Conservation (phyloP, 2,888 invertebrate genomes). For the Idaea aversata region DNA sequence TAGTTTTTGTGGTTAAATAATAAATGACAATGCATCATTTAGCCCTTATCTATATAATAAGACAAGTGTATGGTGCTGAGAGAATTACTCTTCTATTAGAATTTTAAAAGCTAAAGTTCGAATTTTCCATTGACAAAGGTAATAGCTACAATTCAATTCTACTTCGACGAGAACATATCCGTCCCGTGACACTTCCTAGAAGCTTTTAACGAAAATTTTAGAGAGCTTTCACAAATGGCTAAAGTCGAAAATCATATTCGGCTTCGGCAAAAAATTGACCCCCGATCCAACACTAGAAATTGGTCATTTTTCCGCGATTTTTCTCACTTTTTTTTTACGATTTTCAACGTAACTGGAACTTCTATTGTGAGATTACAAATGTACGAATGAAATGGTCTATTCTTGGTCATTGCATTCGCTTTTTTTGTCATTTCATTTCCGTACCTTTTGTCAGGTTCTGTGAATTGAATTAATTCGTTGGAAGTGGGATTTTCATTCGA, state of each 20-base stretch:
- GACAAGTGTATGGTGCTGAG: no score
- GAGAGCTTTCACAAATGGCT: not conserved
- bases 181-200: not conserved
- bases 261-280: not conserved
- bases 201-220: not conserved
- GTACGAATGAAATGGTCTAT: constrained; percentile 23
- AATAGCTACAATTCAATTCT: not conserved
- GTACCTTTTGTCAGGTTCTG: not conserved
- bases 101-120: no score
- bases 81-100: no score
- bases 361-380: constrained; percentile 29
- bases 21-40: no score
- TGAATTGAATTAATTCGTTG: not conserved
- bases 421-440: constrained; percentile 12
- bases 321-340: constrained; percentile 32
- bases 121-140: not conserved
- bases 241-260: not conserved
- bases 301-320: constrained; percentile 11
- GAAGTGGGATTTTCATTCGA: not conserved
- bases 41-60: no score
- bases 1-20: no score
- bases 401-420: constrained; percentile 24
- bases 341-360: constrained; percentile 29
- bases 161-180: not conserved
- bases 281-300: not conserved